phyloP scores from a whole-genome alignment of 2,113 vertebrate genomes.

The Notechis scutatus region DNA sequence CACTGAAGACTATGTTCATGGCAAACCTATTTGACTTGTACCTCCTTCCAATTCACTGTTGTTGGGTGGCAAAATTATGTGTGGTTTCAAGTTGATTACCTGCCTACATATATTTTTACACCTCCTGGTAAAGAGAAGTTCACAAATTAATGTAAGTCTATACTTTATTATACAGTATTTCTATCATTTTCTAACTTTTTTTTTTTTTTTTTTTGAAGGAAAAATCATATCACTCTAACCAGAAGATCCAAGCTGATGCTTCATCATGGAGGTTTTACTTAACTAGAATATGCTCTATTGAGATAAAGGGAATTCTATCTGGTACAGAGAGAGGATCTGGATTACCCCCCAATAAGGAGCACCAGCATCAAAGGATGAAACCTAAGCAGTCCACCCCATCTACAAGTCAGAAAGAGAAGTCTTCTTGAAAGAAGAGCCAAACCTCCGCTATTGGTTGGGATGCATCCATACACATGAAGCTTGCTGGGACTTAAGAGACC shows the following conservation, averaged over 20 bases:
- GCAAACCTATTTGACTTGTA: conserved; percentile 9
- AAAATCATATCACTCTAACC: background rate
- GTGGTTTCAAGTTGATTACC: background rate
- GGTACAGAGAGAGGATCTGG: background rate
- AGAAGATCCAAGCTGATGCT: background rate
- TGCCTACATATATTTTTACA: background rate
- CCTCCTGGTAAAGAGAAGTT: background rate
- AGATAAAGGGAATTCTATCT: background rate
- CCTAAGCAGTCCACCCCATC: background rate
- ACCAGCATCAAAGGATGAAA: background rate
- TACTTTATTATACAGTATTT: rapidly evolving
- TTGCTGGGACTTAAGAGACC: background rate
- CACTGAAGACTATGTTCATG: background rate
- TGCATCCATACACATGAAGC: background rate
- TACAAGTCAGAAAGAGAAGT: background rate
- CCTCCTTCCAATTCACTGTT: conserved; percentile 6
- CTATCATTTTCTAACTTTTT: background rate
- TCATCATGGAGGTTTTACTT: background rate
- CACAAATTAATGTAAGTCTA: background rate
- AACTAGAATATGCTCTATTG: background rate
- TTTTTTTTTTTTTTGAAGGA: background rate
- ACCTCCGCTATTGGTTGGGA: background rate
- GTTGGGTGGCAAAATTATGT: conserved; percentile 9
- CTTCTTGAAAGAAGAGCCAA: background rate
- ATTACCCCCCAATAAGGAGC: background rate